These are phyloP conservation scores for Hymenopus coronatus DNA, from an alignment of 2,888 invertebrate genomes.

Conservation along the genomic window DNA sequence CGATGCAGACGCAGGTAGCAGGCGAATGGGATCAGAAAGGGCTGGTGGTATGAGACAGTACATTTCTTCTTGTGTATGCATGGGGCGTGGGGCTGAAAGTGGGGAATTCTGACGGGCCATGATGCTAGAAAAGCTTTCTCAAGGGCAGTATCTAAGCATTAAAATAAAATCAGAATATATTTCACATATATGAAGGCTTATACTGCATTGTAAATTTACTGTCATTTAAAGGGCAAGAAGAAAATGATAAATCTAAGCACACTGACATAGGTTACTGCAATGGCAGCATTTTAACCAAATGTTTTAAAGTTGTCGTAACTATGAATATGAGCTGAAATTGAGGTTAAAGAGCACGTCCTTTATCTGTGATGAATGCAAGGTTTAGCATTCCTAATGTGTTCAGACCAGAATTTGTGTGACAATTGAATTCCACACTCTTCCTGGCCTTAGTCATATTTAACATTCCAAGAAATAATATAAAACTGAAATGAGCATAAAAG, in stretches of 20 bases:
- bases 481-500: not conserved
- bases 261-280: not conserved
- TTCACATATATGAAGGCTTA: not conserved
- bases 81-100: constrained; percentile 16
- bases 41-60: constrained; percentile 15
- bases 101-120: constrained; percentile 4
- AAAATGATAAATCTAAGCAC: not conserved
- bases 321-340: not conserved
- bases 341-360: not conserved
- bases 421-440: not conserved
- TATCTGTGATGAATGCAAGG: not conserved
- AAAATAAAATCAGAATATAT: not conserved
- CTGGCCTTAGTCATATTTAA: not conserved
- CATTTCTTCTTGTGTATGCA: constrained; percentile 16
- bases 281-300: not conserved
- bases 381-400: not conserved
- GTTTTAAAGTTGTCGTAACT: not conserved
- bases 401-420: not conserved
- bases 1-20: not conserved
- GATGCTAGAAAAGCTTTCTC: not conserved
- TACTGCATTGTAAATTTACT: not conserved
- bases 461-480: not conserved
- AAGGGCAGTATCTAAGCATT: not conserved
- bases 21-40: constrained; percentile 1
- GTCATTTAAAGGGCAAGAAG: not conserved